Conservation (phyloP, 2,113 vertebrate genomes). For the Ceuthmochares aereus region DNA sequence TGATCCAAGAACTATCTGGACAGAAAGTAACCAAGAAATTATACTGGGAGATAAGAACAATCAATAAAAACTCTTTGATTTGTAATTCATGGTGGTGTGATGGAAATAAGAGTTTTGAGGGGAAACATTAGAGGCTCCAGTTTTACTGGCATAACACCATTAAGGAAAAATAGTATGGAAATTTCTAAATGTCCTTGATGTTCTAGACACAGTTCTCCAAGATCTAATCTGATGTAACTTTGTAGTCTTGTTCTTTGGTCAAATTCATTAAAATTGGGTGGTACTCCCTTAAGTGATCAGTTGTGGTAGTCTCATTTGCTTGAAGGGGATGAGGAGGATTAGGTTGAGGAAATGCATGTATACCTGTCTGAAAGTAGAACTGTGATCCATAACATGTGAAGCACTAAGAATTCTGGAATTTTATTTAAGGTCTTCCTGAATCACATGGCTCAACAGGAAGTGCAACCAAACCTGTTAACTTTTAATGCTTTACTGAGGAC, state of each 20-base stretch:
- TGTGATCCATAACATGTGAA: neutral
- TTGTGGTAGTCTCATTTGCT: neutral
- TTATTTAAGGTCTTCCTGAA: constrained; percentile 85
- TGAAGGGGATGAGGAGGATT: neutral
- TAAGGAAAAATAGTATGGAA: neutral
- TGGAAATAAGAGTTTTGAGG: neutral
- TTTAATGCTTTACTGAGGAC: constrained; percentile 87
- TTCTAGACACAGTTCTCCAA: neutral
- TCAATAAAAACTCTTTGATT: neutral
- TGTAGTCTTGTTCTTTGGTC: neutral
- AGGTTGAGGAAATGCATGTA: neutral
- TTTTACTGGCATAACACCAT: neutral
- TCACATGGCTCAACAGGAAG: constrained; percentile 88
- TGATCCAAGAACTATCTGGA: neutral
- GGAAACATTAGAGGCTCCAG: neutral
- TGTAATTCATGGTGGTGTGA: neutral
- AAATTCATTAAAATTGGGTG: neutral
- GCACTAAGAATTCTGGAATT: neutral
- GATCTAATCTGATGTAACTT: neutral
- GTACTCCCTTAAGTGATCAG: neutral
- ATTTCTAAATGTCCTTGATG: neutral
- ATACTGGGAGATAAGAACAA: neutral
- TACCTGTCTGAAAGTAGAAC: neutral
- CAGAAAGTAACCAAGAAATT: neutral
- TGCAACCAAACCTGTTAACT: constrained; percentile 87